Conservation (phyloP, 53 echinoderm and acorn worm genomes). For the Arbacia lixula region DNA sequence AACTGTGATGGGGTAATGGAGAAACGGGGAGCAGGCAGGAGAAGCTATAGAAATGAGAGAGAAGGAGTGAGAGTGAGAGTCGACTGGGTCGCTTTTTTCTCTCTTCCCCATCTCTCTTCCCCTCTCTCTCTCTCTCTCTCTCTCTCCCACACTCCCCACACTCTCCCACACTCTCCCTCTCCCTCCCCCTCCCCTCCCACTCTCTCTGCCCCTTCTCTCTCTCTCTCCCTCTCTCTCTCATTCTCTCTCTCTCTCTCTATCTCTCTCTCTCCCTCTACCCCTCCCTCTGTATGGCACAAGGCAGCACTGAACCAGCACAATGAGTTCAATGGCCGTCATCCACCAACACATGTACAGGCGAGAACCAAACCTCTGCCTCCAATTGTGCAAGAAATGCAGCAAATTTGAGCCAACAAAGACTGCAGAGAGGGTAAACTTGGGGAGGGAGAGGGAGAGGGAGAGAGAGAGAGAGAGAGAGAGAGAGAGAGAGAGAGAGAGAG, state of each 20-base stretch:
- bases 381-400: slow-evolving; percentile 56
- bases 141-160: too few relatives aligned
- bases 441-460: slow-evolving; percentile 16
- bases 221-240: too few relatives aligned
- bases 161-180: too few relatives aligned
- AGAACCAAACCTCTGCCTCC: neutral
- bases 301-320: slow-evolving; percentile 18
- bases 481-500: neutral
- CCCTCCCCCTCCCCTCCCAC: too few relatives aligned
- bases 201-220: too few relatives aligned
- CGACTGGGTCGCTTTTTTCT: neutral
- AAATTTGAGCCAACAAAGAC: slow-evolving; percentile 58
- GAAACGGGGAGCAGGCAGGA: neutral
- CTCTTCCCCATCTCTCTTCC: too few relatives aligned
- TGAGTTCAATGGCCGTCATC: slow-evolving; percentile 53
- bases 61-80: neutral
- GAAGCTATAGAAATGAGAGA: slow-evolving; percentile 1
- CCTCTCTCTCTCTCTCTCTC: too few relatives aligned
- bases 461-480: neutral
- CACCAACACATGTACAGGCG: slow-evolving; percentile 18
- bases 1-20: neutral
- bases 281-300: neutral
- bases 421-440: too few relatives aligned
- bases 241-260: too few relatives aligned
- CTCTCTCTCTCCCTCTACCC: too few relatives aligned